Base-by-base conservation (phyloP, 2,113 vertebrate species). In the Neoarius graeffei region DNA sequence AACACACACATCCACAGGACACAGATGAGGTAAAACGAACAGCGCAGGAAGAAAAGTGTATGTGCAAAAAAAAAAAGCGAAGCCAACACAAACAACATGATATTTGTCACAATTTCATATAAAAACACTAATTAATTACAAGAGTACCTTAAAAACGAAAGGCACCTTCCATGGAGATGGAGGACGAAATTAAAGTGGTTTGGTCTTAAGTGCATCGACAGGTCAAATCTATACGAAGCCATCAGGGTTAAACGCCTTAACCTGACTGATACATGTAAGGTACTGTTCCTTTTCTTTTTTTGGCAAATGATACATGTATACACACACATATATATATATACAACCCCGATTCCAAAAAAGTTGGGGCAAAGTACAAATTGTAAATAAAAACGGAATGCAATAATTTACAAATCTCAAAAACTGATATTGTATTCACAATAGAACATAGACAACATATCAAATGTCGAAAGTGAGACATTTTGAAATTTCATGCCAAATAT, bases 81-180 rank as follows among this genome's bases (percentile, higher is more conserved):
- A 87, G 86, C 79, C 69, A 66, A 74, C 74, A 50, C 57, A 76
- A 74, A 81, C 20, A 81, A 89, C 54, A 50, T 81, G 60, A 86
- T 6, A 23, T 17, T 76, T 6, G 8, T 56, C 80, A 74, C 35
- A 11, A 67, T 48, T 50, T 54, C 35, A 64, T 83, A 83, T 73
- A 85, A 81, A 84, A 86, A 76, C 52, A 19, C 74, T 84, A 85
- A 71, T 48, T 84, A 85, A 71, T 48, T 74, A 89, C 57, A 86
- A n/a, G 74, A 89, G 90, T 91, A 90, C 90, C 90, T 90, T 83
- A 85, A 87, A 88, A 87, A 7, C 87, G 64, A 79, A 90, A 89
- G 89, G 88, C 89, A 87, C 85, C 90, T 88, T 91, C 69, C 71
- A 84, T 82, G 77, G 83, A 85, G 62, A 89, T 84, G 69, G 74